Conservation (phyloP, 2,113 vertebrate species). For the Paramisgurnus dabryanus region DNA sequence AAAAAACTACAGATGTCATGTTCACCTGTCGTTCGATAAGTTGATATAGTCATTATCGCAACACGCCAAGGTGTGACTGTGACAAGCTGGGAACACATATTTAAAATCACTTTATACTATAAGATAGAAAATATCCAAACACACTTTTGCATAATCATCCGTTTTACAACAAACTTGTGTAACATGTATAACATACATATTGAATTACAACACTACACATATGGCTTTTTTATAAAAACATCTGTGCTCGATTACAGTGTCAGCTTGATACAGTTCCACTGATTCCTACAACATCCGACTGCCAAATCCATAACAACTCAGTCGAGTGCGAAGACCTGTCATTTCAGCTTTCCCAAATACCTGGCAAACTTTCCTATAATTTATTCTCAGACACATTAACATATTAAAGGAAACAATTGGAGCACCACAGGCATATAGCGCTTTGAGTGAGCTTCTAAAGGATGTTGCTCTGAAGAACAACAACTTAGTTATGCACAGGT, state of each 20-base stretch:
- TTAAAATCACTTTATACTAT: too few species aligned
- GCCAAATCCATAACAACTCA: slow-evolving; percentile 22
- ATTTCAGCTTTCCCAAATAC: slow-evolving; percentile 14
- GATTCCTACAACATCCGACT: not conserved
- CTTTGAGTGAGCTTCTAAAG: slow-evolving; percentile 1
- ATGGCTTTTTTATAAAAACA: not conserved
- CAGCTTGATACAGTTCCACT: slow-evolving; percentile 4
- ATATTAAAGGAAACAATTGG: slow-evolving; percentile 21
- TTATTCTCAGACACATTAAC: slow-evolving; percentile 19
- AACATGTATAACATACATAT: not conserved
- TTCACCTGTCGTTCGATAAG: too few species aligned
- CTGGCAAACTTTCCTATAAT: slow-evolving; percentile 6
- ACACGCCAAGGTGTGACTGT: too few species aligned
- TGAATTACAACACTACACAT: slow-evolving; percentile 2
- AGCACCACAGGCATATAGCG: slow-evolving; percentile 13
- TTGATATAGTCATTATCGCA: too few species aligned
- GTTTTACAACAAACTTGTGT: not conserved
- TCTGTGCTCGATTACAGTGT: slow-evolving; percentile 1
- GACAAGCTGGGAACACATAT: too few species aligned
- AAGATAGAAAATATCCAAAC: too few species aligned
- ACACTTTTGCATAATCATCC: too few species aligned
- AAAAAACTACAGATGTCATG: too few species aligned
- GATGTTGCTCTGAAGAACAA: not conserved
- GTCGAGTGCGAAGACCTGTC: slow-evolving; percentile 15
- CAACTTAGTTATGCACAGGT: not conserved